A percentile compares a stretch with the other conserved stretches of the same genome.
phyloP scores from a whole-genome alignment of 2,888 invertebrate species.

The Pseudanteris insignis region DNA sequence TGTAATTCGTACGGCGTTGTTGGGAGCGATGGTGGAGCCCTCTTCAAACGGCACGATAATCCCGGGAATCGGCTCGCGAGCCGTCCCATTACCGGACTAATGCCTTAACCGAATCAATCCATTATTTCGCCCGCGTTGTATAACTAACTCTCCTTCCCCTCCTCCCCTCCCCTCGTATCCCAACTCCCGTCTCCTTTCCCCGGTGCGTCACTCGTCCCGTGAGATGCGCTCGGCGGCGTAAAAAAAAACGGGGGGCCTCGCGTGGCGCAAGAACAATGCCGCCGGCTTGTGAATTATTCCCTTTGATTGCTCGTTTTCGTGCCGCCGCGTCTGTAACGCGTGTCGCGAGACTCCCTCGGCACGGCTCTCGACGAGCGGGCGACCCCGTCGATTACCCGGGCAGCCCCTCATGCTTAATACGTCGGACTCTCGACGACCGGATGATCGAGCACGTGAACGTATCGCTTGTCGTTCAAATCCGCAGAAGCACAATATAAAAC shows the following conservation, averaged over 20 bases:
- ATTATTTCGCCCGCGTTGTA: conserved; percentile 21
- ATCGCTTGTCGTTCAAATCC: conserved; percentile 54
- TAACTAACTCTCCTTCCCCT: conserved; percentile 1
- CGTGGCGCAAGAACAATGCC: conserved; percentile 57
- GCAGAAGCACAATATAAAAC: conserved; percentile 39
- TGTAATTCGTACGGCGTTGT: conserved; percentile 14
- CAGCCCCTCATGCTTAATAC: conserved; percentile 36
- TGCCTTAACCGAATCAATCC: conserved; percentile 30
- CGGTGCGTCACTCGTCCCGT: conserved; percentile 36
- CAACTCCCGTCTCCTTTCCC: too few species aligned
- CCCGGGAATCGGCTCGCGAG: conserved; percentile 7
- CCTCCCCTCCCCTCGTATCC: too few species aligned
- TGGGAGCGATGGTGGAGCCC: conserved; percentile 5
- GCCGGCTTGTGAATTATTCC: conserved; percentile 66
- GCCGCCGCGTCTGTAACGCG: conserved; percentile 52
- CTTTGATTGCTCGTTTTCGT: conserved; percentile 67
- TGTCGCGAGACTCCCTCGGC: conserved; percentile 38
- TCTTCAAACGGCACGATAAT: conserved; percentile 11
- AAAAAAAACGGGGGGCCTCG: conserved; percentile 27
- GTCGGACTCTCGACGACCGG: conserved; percentile 34
- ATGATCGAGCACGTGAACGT: conserved; percentile 48
- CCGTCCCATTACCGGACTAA: conserved; percentile 17
- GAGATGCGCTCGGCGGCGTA: conserved; percentile 36
- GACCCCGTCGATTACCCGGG: conserved; percentile 45
- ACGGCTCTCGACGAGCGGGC: conserved; percentile 1